Conservation (phyloP, 2,888 invertebrate species). For the Cybosia mesomella region DNA sequence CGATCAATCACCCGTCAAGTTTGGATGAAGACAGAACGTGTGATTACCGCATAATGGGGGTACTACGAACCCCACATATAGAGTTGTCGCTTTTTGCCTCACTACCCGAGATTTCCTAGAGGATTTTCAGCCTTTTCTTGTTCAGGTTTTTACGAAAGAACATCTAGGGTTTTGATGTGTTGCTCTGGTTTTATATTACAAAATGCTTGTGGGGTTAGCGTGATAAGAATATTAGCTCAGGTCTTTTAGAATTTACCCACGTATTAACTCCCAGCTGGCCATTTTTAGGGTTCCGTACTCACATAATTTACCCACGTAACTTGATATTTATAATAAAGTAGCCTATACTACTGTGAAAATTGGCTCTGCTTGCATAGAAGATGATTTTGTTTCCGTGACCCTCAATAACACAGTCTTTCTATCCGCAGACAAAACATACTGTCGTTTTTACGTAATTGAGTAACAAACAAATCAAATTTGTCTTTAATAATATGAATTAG, state of each 20-base stretch:
- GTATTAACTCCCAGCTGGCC: neutral
- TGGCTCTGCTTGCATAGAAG: no score
- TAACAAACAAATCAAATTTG: no score
- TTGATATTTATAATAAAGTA: neutral
- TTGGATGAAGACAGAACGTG: conserved; percentile 58
- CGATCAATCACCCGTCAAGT: conserved; percentile 63
- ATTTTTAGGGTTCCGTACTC: neutral
- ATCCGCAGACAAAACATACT: no score
- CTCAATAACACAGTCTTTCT: no score
- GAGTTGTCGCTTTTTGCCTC: conserved; percentile 39
- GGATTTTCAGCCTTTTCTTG: conserved; percentile 11
- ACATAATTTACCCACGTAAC: no score
- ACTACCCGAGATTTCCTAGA: conserved; percentile 13
- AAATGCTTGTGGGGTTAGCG: neutral
- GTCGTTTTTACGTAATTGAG: no score
- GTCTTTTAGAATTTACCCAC: neutral
- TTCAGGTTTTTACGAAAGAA: conserved; percentile 8
- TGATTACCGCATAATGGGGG: conserved; percentile 65
- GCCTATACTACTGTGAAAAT: no score
- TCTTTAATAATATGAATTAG: no score
- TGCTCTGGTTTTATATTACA: neutral
- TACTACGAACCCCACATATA: conserved; percentile 46
- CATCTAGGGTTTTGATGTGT: neutral
- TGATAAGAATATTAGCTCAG: conserved; percentile 3
- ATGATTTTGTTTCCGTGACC: no score